phyloP scores from a whole-genome alignment of 1,140 invertebrate species.

The Procambarus clarkii region DNA sequence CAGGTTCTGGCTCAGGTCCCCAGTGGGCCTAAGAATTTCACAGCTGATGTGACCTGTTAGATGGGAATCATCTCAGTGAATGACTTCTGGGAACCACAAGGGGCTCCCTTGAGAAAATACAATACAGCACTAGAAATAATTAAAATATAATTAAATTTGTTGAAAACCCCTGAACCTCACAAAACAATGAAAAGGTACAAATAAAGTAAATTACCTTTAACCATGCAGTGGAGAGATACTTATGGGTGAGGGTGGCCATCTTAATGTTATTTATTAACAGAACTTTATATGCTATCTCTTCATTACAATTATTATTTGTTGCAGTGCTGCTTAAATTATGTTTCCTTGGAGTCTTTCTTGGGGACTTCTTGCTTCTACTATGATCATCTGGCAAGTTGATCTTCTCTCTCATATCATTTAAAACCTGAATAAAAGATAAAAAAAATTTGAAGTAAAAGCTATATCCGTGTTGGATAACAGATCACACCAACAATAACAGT shows the following conservation, averaged over 20 bases:
- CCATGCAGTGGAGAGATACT: constrained; percentile 61
- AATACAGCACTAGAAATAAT: no score
- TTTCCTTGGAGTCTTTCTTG: neutral
- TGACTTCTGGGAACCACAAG: no score
- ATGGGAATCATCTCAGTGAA: no score
- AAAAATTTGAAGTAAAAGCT: neutral
- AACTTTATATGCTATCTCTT: constrained; percentile 41
- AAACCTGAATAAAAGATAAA: constrained; percentile 29
- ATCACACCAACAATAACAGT: no score
- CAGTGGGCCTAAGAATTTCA: no score
- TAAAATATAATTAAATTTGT: no score
- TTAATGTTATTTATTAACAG: constrained; percentile 60
- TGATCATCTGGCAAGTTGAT: constrained; percentile 55
- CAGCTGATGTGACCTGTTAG: no score
- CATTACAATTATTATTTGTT: neutral
- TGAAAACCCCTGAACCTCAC: no score
- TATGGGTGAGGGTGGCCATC: constrained; percentile 50
- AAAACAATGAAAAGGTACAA: neutral
- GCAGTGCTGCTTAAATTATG: neutral
- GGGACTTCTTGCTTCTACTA: neutral
- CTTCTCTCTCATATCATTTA: constrained; percentile 66
- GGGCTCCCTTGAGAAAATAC: no score
- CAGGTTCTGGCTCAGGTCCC: no score
- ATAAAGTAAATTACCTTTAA: constrained; percentile 57
- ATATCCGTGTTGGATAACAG: no score